Evolutionary conservation across 2,888 invertebrate genomes (phyloP).

Genomic region (Stenodera caucasica): DNA sequence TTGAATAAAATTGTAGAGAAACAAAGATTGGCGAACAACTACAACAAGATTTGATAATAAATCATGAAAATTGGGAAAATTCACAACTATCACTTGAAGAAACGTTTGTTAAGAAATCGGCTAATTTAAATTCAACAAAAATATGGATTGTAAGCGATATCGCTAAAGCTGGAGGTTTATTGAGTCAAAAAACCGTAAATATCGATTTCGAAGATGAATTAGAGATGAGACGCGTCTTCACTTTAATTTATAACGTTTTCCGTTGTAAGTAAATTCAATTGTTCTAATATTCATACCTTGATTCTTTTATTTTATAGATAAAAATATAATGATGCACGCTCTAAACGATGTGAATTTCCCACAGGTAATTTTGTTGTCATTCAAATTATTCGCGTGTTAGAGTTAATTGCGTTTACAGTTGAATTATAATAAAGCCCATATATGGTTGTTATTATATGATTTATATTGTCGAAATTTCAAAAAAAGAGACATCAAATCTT

Average conservation of each 20-base stretch:
- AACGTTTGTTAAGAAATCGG: slow-evolving; percentile 32
- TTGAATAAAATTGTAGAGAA: background rate
- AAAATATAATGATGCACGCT: slow-evolving; percentile 67
- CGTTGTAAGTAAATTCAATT: slow-evolving; percentile 64
- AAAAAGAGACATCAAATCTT: slow-evolving; percentile 50
- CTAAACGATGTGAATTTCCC: slow-evolving; percentile 63
- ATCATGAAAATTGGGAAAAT: too few species aligned
- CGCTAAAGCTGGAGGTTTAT: slow-evolving; percentile 61
- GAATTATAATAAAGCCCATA: slow-evolving; percentile 37
- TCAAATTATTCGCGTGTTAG: slow-evolving; percentile 20
- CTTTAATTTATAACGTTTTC: slow-evolving; percentile 73
- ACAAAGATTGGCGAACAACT: background rate
- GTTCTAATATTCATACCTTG: too few species aligned
- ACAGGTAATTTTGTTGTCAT: slow-evolving; percentile 55
- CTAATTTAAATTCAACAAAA: slow-evolving; percentile 10
- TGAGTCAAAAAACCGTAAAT: slow-evolving; percentile 58
- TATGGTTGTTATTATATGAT: slow-evolving; percentile 73
- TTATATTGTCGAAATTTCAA: slow-evolving; percentile 66
- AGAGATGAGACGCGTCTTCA: slow-evolving; percentile 73
- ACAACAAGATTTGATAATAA: too few species aligned
- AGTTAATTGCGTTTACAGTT: slow-evolving; percentile 17
- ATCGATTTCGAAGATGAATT: slow-evolving; percentile 66
- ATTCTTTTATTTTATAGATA: slow-evolving; percentile 61
- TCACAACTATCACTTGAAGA: too few species aligned
- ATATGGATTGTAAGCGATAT: slow-evolving; percentile 56